Base-by-base conservation (phyloP, 1,140 invertebrate genomes). In the Melitaea cinxia region DNA sequence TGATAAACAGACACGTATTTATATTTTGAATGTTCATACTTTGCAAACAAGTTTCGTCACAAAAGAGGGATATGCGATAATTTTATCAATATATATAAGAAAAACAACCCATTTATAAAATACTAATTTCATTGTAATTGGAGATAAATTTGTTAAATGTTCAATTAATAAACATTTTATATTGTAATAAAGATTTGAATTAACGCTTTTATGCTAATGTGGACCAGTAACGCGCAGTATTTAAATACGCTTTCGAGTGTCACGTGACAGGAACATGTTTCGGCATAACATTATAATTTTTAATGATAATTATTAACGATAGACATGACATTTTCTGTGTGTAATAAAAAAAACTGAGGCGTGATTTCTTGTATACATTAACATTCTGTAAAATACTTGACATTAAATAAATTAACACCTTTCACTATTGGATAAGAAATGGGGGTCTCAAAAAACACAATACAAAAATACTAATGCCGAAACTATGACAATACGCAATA, bases 111-210 rank as follows among this genome's bases (percentile, higher is more conserved):
- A 24, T 50, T 53, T 39, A 53, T 24, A 28, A 17, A 61, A 61
- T 28, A 49, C 37, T 17, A 37, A 52, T 49, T 35, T 35, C 47
- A 14, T 37, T 53, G 19, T 33, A 19, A 53, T 37, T 39, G 35
- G 49, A 24, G 35, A 47, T 49, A 56, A 56, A 23, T 64, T 33
- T 35, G 17, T 54, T 47, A 42, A 54, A 63, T 54, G 60, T 52
- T 58, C 58, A 58, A 63, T 59, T 62, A 68, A 63, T 57, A 63
- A 63, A 9, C 33, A 54, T 59, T 68, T 68, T 49, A 53, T 14
- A 65, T 58, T 53, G 54, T 49, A 56, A 53, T 68, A 59, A 68
- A 58, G 49, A 68, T 28, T 49, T 63, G 45, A 68, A 63, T 63
- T 58, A 54, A 57, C n/a, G 33, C 37, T 33, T 62, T 58, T 63